phyloP scores from a whole-genome alignment of 1,140 invertebrate species.

The Saxidomus purpurata region DNA sequence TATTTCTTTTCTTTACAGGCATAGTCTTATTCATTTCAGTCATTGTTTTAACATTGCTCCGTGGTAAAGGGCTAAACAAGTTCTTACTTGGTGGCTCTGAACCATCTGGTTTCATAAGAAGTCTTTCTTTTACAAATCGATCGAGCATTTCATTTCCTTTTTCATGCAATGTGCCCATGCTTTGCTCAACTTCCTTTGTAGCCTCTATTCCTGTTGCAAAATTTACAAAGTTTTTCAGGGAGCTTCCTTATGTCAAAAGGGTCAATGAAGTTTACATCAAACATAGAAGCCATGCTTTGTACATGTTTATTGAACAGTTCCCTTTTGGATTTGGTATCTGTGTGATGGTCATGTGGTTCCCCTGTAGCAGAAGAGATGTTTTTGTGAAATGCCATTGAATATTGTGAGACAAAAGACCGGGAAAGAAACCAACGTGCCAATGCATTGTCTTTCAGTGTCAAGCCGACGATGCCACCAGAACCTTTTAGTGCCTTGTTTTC shows the following conservation, averaged over 20 bases:
- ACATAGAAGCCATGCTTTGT: neutral
- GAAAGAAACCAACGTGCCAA: constrained; percentile 48
- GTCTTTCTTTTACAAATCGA: neutral
- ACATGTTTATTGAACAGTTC: neutral
- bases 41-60: constrained; percentile 20
- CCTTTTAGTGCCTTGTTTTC: constrained; percentile 57
- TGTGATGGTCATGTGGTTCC: neutral
- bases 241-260: neutral
- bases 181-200: neutral
- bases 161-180: neutral
- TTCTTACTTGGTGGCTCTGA: neutral
- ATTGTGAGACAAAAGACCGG: constrained; percentile 11
- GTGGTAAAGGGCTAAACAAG: constrained; percentile 3
- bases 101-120: too few relatives aligned
- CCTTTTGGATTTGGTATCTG: neutral
- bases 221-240: constrained; percentile 18
- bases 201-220: constrained; percentile 15
- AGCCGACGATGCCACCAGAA: constrained; percentile 41
- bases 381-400: constrained; percentile 5
- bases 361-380: too few relatives aligned
- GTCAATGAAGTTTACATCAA: constrained; percentile 27
- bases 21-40: neutral
- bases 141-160: neutral
- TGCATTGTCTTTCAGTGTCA: constrained; percentile 34
- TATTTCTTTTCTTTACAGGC: neutral